These are phyloP conservation scores for Euura saliciscinereae DNA, from an alignment of 1,140 invertebrate species.

Conservation along the genomic window DNA sequence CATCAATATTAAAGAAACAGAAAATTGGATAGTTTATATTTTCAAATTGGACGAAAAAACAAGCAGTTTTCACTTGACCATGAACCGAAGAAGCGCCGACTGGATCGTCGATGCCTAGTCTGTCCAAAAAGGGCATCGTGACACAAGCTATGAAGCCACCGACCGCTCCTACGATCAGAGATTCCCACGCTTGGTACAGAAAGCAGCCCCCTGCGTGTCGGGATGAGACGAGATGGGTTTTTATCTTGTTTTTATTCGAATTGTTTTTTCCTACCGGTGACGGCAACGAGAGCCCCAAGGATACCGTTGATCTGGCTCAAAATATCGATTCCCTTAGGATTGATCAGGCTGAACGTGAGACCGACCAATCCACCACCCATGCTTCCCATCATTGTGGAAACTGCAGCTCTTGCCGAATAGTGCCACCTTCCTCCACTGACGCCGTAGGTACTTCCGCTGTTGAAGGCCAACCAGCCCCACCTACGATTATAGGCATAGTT, in stretches of 20 bases:
- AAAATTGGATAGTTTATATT: constrained; percentile 16
- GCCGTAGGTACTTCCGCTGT: constrained; percentile 87
- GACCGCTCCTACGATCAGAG: constrained; percentile 80
- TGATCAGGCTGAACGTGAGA: constrained; percentile 69
- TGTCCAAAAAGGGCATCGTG: constrained; percentile 76
- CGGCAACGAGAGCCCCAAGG: constrained; percentile 82
- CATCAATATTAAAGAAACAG: not conserved
- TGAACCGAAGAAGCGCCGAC: constrained; percentile 90
- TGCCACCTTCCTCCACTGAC: constrained; percentile 80
- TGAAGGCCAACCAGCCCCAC: constrained; percentile 94
- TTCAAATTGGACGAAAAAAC: constrained; percentile 15
- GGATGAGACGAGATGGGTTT: not conserved
- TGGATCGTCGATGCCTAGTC: constrained; percentile 84
- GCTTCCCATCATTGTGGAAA: constrained; percentile 87
- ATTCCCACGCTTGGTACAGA: constrained; percentile 84
- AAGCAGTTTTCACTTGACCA: constrained; percentile 54
- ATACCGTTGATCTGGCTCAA: constrained; percentile 89
- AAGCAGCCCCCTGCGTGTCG: constrained; percentile 78
- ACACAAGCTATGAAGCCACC: constrained; percentile 76
- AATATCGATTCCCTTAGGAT: constrained; percentile 79
- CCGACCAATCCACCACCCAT: constrained; percentile 86
- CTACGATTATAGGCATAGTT: constrained; percentile 25
- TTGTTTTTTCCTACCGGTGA: constrained; percentile 70
- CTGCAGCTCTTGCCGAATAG: constrained; percentile 86
- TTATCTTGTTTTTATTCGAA: constrained; percentile 11